Evolutionary conservation across 1,140 invertebrate species (phyloP).

Genomic region (Solenopsis fugax): DNA sequence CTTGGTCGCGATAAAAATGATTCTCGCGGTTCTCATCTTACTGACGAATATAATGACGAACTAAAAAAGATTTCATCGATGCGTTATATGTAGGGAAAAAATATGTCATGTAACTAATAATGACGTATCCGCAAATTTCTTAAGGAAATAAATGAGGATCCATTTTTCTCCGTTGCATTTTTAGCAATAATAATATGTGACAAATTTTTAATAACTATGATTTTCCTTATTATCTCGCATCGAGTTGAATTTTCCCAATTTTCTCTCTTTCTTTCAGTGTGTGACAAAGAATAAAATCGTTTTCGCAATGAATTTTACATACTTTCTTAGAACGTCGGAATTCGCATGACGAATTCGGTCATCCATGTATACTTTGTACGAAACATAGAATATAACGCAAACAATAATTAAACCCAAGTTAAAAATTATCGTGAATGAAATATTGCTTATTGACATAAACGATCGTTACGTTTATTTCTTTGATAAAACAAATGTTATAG

Average conservation of each 20-base stretch:
- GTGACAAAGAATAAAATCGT: conserved; percentile 69
- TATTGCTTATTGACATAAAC: conserved; percentile 26
- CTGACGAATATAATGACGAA: conserved; percentile 38
- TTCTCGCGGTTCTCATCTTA: conserved; percentile 40
- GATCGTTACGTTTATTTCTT: conserved; percentile 13
- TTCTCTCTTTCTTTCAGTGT: conserved; percentile 71
- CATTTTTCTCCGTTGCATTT: conserved; percentile 70
- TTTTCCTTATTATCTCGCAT: conserved; percentile 83
- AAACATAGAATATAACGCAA: conserved; percentile 53
- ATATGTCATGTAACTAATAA: conserved; percentile 55
- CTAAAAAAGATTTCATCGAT: conserved; percentile 43
- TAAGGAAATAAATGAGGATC: conserved; percentile 51
- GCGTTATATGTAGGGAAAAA: conserved; percentile 50
- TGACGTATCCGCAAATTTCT: conserved; percentile 52
- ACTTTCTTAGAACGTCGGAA: conserved; percentile 23
- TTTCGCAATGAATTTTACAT: conserved; percentile 17
- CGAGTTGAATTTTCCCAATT: conserved; percentile 67
- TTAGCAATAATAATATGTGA: conserved; percentile 81
- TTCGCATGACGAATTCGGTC: conserved; percentile 24
- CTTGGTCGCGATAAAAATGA: conserved; percentile 17
- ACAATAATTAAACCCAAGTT: conserved; percentile 23
- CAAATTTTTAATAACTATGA: conserved; percentile 79
- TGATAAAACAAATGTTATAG: neutral
- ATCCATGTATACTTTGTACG: neutral
- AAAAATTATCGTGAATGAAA: neutral